Evolutionary conservation across 2,797 vertebrate species (phyloP), one percentile per base, ranked within the genome.

Genomic region (Lycodopsis pacificus): DNA sequence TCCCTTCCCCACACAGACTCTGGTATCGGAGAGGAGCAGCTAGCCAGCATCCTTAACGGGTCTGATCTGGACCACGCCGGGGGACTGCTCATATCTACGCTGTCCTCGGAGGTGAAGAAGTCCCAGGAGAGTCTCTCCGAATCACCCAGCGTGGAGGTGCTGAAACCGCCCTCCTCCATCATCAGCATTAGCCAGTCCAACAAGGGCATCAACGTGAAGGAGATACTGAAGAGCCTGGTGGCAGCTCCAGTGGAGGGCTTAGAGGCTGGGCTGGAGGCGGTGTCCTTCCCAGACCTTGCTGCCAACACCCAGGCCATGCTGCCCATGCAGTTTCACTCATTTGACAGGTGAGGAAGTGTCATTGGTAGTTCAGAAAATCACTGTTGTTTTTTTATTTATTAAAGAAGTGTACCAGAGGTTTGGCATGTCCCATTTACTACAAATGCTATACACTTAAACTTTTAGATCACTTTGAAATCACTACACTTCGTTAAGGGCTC

Each of bases 271-370:
- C 95, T 96, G 0, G 97, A 98, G 86, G 95, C 96, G 0, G 86
- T 97, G 67, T 94, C 95, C 11, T 97, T 97, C 88, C 95, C 97
- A 30, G 98, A 99, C 73, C 95, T 95, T 57, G 77, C 95, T 5
- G 66, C 96, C 88, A 97, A 97, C 92, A 96, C 96, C 88, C 97
- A 99, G 9, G 89, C 94, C 73, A 95, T 96, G 90, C 95, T 97
- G 74, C 96, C 97, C 34, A 96, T 98, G 97, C 97, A 99, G 94
- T 99, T 97, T 90, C 97, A 98, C 90, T 99, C 98, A 19, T 99
- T 99, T 91, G 98, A 99, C 96, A 98, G 98, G 98, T 96, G 77
- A 88, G 86, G 25, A 95, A 79, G 49, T 11, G 2, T 25, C 44
- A 51, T 19, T 38, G n/a, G 15, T 25, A 2, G 34, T n/a, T 27